Base-by-base conservation (phyloP, 53 echinoderm and acorn worm species). In the Crossaster papposus region DNA sequence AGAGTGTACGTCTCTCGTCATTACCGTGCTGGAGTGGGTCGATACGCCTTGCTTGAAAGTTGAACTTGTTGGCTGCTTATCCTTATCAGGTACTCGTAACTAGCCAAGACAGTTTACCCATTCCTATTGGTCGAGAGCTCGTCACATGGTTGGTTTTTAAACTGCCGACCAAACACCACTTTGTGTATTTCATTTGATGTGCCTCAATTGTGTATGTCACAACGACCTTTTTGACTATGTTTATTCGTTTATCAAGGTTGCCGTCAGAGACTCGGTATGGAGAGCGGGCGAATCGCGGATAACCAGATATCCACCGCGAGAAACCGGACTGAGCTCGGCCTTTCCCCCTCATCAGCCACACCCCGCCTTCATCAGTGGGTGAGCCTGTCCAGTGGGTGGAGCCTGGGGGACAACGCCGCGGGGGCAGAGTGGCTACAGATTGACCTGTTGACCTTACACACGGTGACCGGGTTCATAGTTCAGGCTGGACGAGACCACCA, bases 371-470 rank as follows among this genome's bases (percentile, higher is more conserved):
- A 78, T 76, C 68, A 70, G 18, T 70, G 68, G 83, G 70, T 0
- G 4, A 44, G 83, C 14, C 70, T 70, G 0, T 52, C 53, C 35
- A 72, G 71, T 10, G 92, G 94, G 17, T 94, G 94, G 94, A 83
- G 73, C 30, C 89, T 92, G 5, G 83, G 68, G 7, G 65, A 81
- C 4, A 62, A 44, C 65, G 92, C 88, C 65, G 92, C 88, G 3
- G 65, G 88, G 33, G 88, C 82, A 62, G 88, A 91, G 13, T 95
- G 95, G 95, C 82, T 95, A 23, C 88, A 95, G 91, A 89, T 95
- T 76, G 70, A 88, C 65, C 85, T 95, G n/a, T 22, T 86, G 38
- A 88, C 77, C 33, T 78, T 70, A 31, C 81, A 95, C 35, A 95
- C 95, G 50, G 72, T 92, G n/a, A 90, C 91, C 20, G 96, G 96